phyloP scores from a whole-genome alignment of 2,888 invertebrate species.

The Octodonta nipae region DNA sequence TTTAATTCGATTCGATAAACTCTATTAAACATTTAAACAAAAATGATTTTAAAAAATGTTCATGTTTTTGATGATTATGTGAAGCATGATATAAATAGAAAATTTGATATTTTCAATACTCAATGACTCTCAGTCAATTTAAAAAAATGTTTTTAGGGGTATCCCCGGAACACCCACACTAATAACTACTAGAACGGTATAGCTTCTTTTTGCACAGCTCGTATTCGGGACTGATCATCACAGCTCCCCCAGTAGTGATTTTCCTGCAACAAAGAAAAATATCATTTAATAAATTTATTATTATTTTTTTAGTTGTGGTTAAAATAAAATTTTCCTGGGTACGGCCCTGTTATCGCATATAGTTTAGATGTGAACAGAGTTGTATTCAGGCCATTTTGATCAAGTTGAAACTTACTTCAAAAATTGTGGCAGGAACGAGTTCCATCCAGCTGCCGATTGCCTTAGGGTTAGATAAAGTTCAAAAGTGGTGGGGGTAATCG shows the following conservation, averaged over 20 bases:
- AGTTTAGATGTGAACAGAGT: background rate
- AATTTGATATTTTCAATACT: too few relatives aligned
- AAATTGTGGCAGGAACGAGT: slow-evolving; percentile 71
- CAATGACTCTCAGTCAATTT: too few relatives aligned
- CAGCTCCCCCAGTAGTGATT: slow-evolving; percentile 68
- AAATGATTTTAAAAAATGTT: too few relatives aligned
- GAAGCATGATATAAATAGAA: too few relatives aligned
- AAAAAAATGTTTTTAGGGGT: too few relatives aligned
- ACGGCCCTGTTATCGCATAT: background rate
- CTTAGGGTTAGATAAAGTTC: slow-evolving; percentile 75
- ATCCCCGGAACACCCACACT: too few relatives aligned
- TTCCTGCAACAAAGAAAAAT: slow-evolving; percentile 46
- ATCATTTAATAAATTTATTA: slow-evolving; percentile 7
- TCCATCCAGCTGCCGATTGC: slow-evolving; percentile 75
- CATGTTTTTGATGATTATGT: too few relatives aligned
- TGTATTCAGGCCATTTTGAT: background rate
- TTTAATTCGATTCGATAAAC: too few relatives aligned
- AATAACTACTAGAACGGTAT: slow-evolving; percentile 67
- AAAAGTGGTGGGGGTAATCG: slow-evolving; percentile 73
- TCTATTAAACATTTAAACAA: too few relatives aligned
- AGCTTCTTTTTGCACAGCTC: slow-evolving; percentile 78
- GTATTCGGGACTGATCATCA: slow-evolving; percentile 77
- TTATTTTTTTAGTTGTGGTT: too few relatives aligned
- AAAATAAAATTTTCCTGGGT: background rate
- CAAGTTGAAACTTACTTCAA: slow-evolving; percentile 57